phyloP scores from a whole-genome alignment of 2,888 invertebrate genomes.

The Panzeria rudis region DNA sequence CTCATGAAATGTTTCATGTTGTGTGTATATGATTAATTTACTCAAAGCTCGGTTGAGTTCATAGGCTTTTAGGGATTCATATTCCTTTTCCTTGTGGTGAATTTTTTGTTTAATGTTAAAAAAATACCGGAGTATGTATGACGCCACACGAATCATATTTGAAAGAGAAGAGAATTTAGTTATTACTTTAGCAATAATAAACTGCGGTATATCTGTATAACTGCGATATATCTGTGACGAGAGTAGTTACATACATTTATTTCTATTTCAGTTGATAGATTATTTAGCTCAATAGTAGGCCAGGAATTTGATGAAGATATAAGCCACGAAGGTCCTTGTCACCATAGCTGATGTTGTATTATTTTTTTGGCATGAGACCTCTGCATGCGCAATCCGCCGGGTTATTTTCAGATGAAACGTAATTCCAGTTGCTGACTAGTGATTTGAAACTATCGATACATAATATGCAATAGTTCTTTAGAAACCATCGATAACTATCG shows the following conservation, averaged over 20 bases:
- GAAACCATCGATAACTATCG: no score
- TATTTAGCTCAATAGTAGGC: background rate
- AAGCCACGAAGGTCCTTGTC: background rate
- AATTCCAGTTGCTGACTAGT: background rate
- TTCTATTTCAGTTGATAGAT: background rate
- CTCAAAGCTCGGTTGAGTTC: slow-evolving; percentile 4
- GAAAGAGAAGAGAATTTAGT: background rate
- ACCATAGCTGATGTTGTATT: background rate
- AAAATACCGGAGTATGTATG: background rate
- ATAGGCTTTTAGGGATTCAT: background rate
- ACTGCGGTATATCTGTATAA: background rate
- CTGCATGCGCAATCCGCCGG: background rate
- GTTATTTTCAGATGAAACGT: background rate
- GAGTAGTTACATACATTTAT: background rate
- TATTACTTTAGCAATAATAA: background rate
- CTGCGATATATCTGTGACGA: background rate
- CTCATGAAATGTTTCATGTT: background rate
- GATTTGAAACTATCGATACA: no score
- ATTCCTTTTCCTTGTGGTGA: no score
- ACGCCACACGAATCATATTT: background rate
- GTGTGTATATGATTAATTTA: background rate
- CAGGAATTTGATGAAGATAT: background rate
- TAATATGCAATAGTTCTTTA: no score
- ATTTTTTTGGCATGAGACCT: background rate
- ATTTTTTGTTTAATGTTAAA: background rate